Percentiles rank a stretch among this genome's conserved stretches.
These are phyloP conservation scores for Carposina sasakii DNA, from an alignment of 1,140 invertebrate genomes.

Conservation along the genomic window DNA sequence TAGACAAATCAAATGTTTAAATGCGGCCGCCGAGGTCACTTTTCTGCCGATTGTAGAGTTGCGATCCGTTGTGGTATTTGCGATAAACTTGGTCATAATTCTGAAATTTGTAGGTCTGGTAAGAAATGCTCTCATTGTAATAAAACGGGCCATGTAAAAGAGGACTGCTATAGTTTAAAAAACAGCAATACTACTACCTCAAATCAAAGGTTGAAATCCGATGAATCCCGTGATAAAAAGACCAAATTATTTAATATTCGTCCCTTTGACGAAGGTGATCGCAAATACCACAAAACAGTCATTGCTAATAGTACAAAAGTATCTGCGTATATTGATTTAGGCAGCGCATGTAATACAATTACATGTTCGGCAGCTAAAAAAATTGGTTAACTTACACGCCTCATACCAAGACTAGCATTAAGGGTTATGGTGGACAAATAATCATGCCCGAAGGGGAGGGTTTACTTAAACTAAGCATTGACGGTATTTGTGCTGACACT, in stretches of 20 bases:
- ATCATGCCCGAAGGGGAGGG: background rate
- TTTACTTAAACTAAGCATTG: background rate
- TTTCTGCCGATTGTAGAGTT: background rate
- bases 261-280: background rate
- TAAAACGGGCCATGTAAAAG: too few relatives aligned
- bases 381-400: too few relatives aligned
- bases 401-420: background rate
- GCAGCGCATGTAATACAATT: too few relatives aligned
- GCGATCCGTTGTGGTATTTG: background rate
- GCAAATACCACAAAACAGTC: too few relatives aligned
- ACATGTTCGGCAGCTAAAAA: too few relatives aligned
- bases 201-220: too few relatives aligned
- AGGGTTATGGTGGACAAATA: too few relatives aligned
- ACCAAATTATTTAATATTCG: background rate
- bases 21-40: background rate
- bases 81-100: background rate
- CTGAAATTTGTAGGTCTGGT: background rate
- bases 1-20: too few relatives aligned
- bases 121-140: too few relatives aligned
- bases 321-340: conserved; percentile 1
- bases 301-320: background rate
- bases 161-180: too few relatives aligned
- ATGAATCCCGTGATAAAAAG: too few relatives aligned
- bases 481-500: background rate
- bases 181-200: too few relatives aligned